These are phyloP conservation scores for Eulemur rufifrons DNA, from an alignment of 2,113 vertebrate genomes.

Conservation along the genomic window DNA sequence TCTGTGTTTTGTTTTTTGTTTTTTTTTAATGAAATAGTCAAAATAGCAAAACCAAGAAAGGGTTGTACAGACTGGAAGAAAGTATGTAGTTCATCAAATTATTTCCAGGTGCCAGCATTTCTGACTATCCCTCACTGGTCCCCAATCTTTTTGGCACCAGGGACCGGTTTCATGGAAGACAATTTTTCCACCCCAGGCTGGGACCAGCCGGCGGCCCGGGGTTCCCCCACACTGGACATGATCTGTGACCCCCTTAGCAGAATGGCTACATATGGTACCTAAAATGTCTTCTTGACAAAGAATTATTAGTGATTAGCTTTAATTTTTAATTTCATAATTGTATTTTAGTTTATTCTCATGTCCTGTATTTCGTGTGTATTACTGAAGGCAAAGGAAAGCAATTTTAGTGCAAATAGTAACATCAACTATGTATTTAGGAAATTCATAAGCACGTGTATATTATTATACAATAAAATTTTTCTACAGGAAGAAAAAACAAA, in stretches of 20 bases:
- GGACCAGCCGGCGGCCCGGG: too few species aligned
- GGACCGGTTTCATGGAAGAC: too few species aligned
- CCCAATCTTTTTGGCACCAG: too few species aligned
- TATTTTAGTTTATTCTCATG: neutral
- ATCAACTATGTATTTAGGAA: neutral
- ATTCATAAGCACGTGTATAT: neutral
- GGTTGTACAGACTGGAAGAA: neutral
- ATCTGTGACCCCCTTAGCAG: neutral
- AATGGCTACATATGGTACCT: neutral
- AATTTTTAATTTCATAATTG: neutral
- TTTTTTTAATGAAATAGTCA: conserved; percentile 16
- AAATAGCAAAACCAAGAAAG: neutral
- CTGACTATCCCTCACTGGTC: too few species aligned
- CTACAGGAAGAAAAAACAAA: neutral
- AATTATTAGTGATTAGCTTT: neutral
- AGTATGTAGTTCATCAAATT: neutral
- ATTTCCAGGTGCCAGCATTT: neutral
- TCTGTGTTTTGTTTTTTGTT: neutral
- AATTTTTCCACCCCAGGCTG: too few species aligned
- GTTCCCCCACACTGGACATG: neutral
- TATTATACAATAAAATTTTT: neutral
- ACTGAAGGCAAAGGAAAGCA: neutral
- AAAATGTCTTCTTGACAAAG: neutral
- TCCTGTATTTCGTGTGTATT: neutral
- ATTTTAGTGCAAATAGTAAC: neutral